Evolutionary conservation across 2,888 invertebrate species (phyloP), one percentile per base, ranked within the genome.

Genomic region (Tenthredo distinguenda): DNA sequence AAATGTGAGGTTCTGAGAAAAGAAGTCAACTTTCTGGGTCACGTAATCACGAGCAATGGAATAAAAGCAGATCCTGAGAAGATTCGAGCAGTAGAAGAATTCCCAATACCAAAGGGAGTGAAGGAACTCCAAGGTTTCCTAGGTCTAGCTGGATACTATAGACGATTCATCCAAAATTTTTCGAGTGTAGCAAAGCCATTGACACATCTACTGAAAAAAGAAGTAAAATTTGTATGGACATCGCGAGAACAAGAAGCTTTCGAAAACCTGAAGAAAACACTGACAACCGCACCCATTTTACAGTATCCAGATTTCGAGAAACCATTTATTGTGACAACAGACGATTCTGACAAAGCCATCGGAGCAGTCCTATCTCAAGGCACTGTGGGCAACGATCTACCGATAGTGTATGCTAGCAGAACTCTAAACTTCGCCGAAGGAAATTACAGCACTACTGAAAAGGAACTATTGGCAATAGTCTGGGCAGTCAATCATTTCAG

Each of bases 31-130:
- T 86, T 86, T 65, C 47, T 87, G 26, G 87, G 87, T 1, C 87
- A 88, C 47, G 58, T 86, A 1, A 87, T 88, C 26, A 84, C 85
- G 0, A 65, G 77, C 71, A 72, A 87, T 10, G 87, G 88, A 0
- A 81, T 85, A 9, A 81, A 83, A 83, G 86, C 87, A 0, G 86
- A 85, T 50, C 85, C 86, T 15, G 74, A 72, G n/a, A 87, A 86
- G 79, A 55, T 86, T 6, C 26, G 15, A 37, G 86, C 86, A 2
- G 86, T 88, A 3, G 21, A 85, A 65, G 50, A 85, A 9, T 87
- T 84, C 21, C 85, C 87, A 5, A 50, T 18, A 10, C 87, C 87
- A 0, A 84, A 34, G 15, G 85, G 84, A 10, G 84, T 71, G 5
- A 87, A 87, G 37, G 74, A 84, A 0, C 68, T 88, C 21, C 72